Percentiles rank a stretch among this genome's conserved stretches.
These are phyloP conservation scores for Epicampocera succincta DNA, from an alignment of 2,888 invertebrate genomes.

Conservation along the genomic window DNA sequence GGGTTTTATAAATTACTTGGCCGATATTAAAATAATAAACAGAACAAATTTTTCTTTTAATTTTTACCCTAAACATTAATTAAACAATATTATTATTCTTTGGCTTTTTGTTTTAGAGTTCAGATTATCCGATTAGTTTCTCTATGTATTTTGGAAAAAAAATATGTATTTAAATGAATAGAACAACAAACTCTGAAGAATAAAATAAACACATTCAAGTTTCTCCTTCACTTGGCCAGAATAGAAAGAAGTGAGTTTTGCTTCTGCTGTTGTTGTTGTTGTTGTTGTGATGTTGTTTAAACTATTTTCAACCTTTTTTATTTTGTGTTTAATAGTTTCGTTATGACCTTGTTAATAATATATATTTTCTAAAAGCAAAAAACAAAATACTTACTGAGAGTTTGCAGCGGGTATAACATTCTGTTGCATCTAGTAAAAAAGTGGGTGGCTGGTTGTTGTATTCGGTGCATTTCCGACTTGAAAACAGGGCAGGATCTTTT, in stretches of 20 bases:
- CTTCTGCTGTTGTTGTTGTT: not conserved
- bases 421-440: constrained; percentile 8
- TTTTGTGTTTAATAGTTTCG: constrained; percentile 14
- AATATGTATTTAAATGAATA: not conserved
- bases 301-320: not conserved
- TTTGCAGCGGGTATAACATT: not conserved
- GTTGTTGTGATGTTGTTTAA: not conserved
- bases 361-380: not conserved
- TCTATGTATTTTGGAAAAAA: not conserved
- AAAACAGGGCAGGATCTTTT: no score
- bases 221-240: not conserved
- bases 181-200: not conserved
- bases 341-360: constrained; percentile 50
- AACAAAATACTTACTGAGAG: no score
- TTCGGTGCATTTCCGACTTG: no score
- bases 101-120: no score
- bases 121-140: constrained; percentile 19
- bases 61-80: no score
- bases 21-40: no score
- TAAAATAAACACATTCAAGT: constrained; percentile 7
- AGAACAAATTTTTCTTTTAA: no score
- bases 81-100: no score
- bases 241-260: constrained; percentile 39
- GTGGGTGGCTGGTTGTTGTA: constrained; percentile 4
- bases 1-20: no score